Percentiles rank a stretch among this genome's conserved stretches.
Evolutionary conservation across 2,888 invertebrate species (phyloP).

Genomic region (Acholoe squamosa): DNA sequence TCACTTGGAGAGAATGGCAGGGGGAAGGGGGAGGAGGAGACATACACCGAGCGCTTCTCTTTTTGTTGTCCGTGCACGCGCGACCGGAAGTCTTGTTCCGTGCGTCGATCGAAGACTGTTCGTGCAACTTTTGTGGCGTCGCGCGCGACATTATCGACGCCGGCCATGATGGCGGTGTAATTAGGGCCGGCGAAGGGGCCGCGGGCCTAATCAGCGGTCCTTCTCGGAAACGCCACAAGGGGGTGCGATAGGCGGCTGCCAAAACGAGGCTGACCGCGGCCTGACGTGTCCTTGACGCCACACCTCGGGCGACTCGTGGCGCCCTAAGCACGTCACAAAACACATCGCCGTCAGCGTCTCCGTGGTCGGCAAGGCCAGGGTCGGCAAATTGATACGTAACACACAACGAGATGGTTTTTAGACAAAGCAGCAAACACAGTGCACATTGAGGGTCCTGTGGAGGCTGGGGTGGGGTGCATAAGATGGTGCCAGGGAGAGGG

Average conservation of each 20-base stretch:
- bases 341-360: background rate
- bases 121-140: slow-evolving; percentile 35
- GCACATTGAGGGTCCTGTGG: background rate
- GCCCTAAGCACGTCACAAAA: background rate
- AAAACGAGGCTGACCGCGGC: slow-evolving; percentile 35
- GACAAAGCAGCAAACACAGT: slow-evolving; percentile 48
- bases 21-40: background rate
- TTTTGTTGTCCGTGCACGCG: slow-evolving; percentile 21
- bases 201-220: slow-evolving; percentile 46
- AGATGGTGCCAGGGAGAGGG: background rate
- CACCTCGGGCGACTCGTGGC: slow-evolving; percentile 7
- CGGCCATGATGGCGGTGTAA: slow-evolving; percentile 23
- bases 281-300: slow-evolving; percentile 16
- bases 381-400: slow-evolving; percentile 60
- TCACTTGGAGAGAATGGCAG: background rate
- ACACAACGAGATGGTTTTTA: slow-evolving; percentile 45
- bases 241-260: background rate
- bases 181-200: slow-evolving; percentile 41
- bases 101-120: slow-evolving; percentile 52
- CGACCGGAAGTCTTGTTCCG: slow-evolving; percentile 56
- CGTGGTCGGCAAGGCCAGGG: background rate
- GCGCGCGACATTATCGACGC: slow-evolving; percentile 39
- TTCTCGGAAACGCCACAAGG: background rate
- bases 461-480: background rate
- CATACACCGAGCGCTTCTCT: background rate